Evolutionary conservation across 2,113 vertebrate species (phyloP).

Genomic region (Tachuris rubrigastra): DNA sequence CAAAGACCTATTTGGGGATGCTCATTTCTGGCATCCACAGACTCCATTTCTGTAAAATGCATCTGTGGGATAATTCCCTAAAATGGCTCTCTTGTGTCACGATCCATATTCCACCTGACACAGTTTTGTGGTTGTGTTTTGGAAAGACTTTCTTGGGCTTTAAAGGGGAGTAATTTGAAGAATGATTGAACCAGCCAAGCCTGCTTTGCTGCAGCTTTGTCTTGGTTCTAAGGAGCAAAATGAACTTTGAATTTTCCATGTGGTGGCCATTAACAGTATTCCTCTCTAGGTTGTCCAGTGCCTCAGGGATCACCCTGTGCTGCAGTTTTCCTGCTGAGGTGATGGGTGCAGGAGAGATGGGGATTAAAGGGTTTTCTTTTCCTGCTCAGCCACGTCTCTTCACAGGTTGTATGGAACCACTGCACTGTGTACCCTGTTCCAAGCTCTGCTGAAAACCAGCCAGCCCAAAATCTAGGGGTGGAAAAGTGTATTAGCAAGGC

Average conservation of each 20-base stretch:
- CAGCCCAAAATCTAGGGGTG: not conserved
- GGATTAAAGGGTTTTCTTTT: not conserved
- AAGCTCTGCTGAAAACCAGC: not conserved
- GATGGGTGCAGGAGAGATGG: not conserved
- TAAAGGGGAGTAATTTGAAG: not conserved
- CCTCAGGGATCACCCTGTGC: not conserved
- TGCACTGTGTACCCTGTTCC: not conserved
- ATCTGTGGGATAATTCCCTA: not conserved
- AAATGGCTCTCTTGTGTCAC: not conserved
- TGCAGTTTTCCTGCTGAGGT: not conserved
- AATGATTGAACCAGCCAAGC: not conserved
- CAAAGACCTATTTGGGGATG: not conserved
- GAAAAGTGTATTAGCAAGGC: not conserved
- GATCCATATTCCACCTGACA: not conserved
- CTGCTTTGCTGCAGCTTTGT: not conserved
- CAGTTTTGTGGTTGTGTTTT: not conserved
- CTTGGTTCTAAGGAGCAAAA: not conserved
- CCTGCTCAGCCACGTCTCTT: not conserved
- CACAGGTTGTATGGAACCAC: not conserved
- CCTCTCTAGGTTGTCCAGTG: not conserved
- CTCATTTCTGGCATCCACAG: not conserved
- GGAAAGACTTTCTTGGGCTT: not conserved
- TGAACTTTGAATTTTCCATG: not conserved
- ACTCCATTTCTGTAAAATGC: not conserved
- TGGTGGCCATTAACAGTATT: not conserved